These are phyloP conservation scores for Drosophila lowei DNA, from an alignment of 1,140 invertebrate genomes.

Conservation along the genomic window DNA sequence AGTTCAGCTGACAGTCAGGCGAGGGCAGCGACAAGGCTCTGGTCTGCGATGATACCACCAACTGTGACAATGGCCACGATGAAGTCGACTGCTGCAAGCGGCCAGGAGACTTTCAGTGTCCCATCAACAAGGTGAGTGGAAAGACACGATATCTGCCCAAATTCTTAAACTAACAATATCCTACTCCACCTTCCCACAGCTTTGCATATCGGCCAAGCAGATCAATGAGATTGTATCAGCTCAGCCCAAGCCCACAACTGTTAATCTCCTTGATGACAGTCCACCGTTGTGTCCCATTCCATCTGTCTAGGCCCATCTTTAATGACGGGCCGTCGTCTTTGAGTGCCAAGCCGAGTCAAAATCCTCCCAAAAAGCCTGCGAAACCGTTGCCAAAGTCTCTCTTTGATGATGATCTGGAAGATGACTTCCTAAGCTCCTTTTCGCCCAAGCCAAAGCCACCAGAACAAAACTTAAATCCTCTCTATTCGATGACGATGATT, in stretches of 20 bases:
- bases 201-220: too few relatives aligned
- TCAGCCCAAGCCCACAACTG: slow-evolving; percentile 8
- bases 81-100: too few relatives aligned
- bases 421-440: slow-evolving; percentile 59
- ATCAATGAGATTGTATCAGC: not conserved
- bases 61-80: too few relatives aligned
- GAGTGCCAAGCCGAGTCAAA: not conserved
- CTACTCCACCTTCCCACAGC: too few relatives aligned
- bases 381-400: slow-evolving; percentile 41
- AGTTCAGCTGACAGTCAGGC: too few relatives aligned
- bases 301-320: not conserved
- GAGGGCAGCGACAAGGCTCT: too few relatives aligned
- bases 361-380: not conserved
- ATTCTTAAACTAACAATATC: too few relatives aligned
- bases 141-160: too few relatives aligned
- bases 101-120: too few relatives aligned
- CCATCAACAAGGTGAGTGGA: too few relatives aligned
- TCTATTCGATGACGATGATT: slow-evolving; percentile 77
- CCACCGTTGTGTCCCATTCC: slow-evolving; percentile 50
- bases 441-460: slow-evolving; percentile 28
- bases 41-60: too few relatives aligned
- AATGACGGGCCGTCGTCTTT: not conserved
- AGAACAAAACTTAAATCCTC: slow-evolving; percentile 29
- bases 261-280: slow-evolving; percentile 68
- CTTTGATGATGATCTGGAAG: slow-evolving; percentile 67